Conservation (phyloP, 2,113 vertebrate genomes). For the Corythoichthys intestinalis region DNA sequence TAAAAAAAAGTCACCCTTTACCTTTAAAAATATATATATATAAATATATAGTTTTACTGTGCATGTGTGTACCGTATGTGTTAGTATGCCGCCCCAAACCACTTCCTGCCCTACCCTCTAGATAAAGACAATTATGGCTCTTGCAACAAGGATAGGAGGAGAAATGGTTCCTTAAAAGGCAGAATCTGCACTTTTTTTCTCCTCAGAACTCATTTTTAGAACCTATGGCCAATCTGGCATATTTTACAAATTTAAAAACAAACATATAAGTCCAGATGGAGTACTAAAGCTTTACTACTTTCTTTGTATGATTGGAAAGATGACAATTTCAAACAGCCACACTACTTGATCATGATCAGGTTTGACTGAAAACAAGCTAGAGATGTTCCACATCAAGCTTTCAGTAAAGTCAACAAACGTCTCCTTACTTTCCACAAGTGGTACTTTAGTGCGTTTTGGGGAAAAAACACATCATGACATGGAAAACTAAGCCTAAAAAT, state of each 20-base stretch:
- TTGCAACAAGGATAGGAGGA: constrained; percentile 52
- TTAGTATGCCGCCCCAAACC: constrained; percentile 54
- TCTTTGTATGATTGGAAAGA: constrained; percentile 14
- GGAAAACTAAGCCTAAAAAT: neutral
- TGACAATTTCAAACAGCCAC: constrained; percentile 4
- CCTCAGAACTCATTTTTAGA: constrained; percentile 51
- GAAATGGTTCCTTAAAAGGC: constrained; percentile 67
- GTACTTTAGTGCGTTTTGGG: neutral
- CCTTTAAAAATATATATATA: neutral
- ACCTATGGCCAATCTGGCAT: constrained; percentile 39
- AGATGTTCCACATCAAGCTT: neutral
- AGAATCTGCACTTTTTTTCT: constrained; percentile 49
- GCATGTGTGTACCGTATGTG: constrained; percentile 3
- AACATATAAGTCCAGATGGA: neutral
- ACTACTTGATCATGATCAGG: constrained; percentile 7
- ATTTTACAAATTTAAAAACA: constrained; percentile 31
- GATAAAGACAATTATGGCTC: constrained; percentile 69
- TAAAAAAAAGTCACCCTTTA: constrained; percentile 7
- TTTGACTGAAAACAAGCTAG: neutral
- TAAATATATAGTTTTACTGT: neutral
- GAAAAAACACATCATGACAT: neutral
- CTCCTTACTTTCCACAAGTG: neutral
- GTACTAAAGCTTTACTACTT: neutral
- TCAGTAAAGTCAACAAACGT: neutral
- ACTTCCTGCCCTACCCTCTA: constrained; percentile 71